Base-by-base conservation (phyloP, 2,888 invertebrate species). In the Ashinkailepas kermadecensis region DNA sequence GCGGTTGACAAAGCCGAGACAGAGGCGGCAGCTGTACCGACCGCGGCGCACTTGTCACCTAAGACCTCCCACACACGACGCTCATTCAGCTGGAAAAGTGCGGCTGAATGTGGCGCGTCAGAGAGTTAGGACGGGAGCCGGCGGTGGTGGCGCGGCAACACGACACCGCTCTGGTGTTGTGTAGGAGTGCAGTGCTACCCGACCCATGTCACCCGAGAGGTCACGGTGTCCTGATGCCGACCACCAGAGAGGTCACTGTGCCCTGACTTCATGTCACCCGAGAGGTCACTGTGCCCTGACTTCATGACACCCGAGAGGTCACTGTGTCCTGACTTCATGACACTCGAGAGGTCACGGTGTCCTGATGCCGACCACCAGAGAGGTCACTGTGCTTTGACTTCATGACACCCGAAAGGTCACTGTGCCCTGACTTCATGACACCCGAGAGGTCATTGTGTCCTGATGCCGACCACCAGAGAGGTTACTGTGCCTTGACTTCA, bases 31-130 rank as follows among this genome's bases (percentile, higher is more conserved):
- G 70, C 70, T 70, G 70, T 7, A 15, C 15, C 2, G 12, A 23
- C 13, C 4, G 39, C 25, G 39, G 39, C 65, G 70, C 70, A 70
- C 70, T 70, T 70, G 70, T 70, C 70, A 70, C 70, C 70, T 15
- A 70, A 70, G 39, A 70, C 70, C 70, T 70, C 70, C 70, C 70
- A 39, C 70, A 39, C 70, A 70, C 39, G 70, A 39, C 39, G 70
- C 25, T 39, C 18, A 70, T 70, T 70, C 39, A 70, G 15, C 25
- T 70, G 70, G 12, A 70, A 70, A 70, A 70, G 39, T 39, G 11
- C 10, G 39, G 70, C 70, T 15, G 15, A 15, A 70, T 39, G 70
- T 9, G 11, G 39, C 15, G 12, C 70, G 70, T 13, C 70, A 23
- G 23, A 23, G 67, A 67, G 13, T 70, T 70, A 67, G 12, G 70